phyloP scores from a whole-genome alignment of 2,113 vertebrate genomes.

The Phycodurus eques region DNA sequence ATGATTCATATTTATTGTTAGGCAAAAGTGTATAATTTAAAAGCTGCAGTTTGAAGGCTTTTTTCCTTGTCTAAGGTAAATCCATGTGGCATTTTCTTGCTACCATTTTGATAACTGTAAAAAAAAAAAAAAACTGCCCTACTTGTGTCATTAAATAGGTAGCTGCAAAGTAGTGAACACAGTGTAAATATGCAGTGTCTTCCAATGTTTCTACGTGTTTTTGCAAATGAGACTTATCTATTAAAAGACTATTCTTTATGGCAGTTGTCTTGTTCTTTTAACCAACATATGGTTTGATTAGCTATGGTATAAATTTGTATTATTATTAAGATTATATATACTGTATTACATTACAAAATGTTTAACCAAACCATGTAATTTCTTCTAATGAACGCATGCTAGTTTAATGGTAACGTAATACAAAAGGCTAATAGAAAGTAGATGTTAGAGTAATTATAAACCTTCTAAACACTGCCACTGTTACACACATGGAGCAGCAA shows the following conservation, averaged over 20 bases:
- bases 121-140: conserved; percentile 13
- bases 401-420: no score
- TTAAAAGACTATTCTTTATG: conserved; percentile 62
- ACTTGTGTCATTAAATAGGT: conserved; percentile 58
- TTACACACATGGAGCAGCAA: no score
- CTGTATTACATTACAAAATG: no score
- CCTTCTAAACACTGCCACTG: no score
- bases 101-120: conserved; percentile 57
- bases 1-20: conserved; percentile 76
- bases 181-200: conserved; percentile 64
- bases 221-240: conserved; percentile 69
- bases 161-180: conserved; percentile 68
- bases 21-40: conserved; percentile 68
- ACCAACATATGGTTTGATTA: background rate
- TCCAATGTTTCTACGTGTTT: conserved; percentile 71
- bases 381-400: no score
- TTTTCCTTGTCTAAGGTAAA: conserved; percentile 56
- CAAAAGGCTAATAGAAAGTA: no score
- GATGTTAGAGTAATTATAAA: no score
- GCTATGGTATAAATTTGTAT: no score
- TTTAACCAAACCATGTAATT: no score
- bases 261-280: conserved; percentile 17
- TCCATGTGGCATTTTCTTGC: conserved; percentile 44
- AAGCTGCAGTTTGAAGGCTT: conserved; percentile 61
- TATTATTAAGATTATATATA: no score